Evolutionary conservation across 2,888 invertebrate species (phyloP), one percentile per base, ranked within the genome.

Genomic region (Marronus borbonicus): DNA sequence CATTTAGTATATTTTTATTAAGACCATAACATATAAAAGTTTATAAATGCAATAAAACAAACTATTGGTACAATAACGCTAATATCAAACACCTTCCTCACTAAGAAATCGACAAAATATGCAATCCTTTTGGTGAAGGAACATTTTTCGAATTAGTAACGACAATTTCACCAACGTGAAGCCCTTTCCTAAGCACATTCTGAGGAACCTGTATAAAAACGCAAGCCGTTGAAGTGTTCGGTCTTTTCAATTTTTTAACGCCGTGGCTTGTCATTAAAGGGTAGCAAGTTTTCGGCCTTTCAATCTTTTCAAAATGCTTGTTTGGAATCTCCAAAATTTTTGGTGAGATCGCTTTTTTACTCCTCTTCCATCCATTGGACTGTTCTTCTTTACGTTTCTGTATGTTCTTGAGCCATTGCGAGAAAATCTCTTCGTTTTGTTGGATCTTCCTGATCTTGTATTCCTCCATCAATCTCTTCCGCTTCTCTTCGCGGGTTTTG

Each of bases 341-440:
- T n/a, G 84, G 83, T 58, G 82, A 83, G 49, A 82, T 78, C 10
- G 65, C 52, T 50, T 80, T 77, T 24, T 78, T 78, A 58, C 36
- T 79, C 20, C 62, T 77, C 65, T 77, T 76, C 39, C 60, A 76
- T 77, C 78, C 79, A 65, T 69, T 79, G n/a, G 20, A 60, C 31
- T 76, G 66, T 28, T 77, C 76, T 66, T 79, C 17, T 80, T 84
- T 85, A 65, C 86, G 83, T 74, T 81, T 83, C 1, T 86, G 82
- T 8, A 87, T 81, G 44, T 86, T 85, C 80, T 89, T 89, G 68
- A 91, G 84, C 91, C 91, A 91, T 49, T 89, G 90, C 65, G 89
- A 89, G 78, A 91, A 91, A 62, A 90, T 90, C 58, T 88, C 86
- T 83, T 91, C 91, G 83, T 91, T 91, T 80, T 90, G 86, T 82